Evolutionary conservation across 1,140 invertebrate species (phyloP).

Genomic region (Dendroctonus ponderosae): DNA sequence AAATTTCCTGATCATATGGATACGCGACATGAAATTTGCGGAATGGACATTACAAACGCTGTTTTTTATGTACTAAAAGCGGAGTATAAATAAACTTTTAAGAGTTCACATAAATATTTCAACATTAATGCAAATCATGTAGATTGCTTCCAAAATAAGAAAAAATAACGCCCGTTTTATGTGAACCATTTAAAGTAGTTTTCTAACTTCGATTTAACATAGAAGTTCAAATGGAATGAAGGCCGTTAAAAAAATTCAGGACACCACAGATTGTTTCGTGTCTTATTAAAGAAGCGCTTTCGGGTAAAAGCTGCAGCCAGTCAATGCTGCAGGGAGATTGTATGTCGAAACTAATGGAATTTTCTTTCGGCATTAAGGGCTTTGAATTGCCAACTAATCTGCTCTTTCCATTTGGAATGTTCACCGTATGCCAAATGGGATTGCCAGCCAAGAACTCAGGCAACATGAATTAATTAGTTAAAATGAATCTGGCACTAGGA

Average conservation of each 20-base stretch:
- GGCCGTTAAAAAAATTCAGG: neutral
- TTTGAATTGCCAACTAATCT: conserved; percentile 4
- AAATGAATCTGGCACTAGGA: neutral
- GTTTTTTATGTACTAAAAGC: no score
- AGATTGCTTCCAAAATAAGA: no score
- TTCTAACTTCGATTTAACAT: no score
- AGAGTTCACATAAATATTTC: no score
- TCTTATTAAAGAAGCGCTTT: conserved; percentile 1
- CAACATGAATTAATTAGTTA: neutral
- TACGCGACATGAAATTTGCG: no score
- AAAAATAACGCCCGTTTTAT: no score
- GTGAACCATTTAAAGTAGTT: no score
- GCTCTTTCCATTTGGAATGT: neutral
- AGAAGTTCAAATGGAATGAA: neutral
- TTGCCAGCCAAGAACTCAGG: neutral
- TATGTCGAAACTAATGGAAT: conserved; percentile 2
- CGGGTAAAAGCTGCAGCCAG: neutral
- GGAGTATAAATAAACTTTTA: no score
- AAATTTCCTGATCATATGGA: no score
- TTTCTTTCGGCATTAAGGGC: conserved; percentile 1
- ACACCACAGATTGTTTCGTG: neutral
- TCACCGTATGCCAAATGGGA: neutral
- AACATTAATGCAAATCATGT: no score
- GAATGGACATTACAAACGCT: no score
- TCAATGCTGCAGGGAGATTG: conserved; percentile 2